These are phyloP conservation scores for Apogon hyalosoma DNA, from an alignment of 2,797 vertebrate species.

Conservation along the genomic window DNA sequence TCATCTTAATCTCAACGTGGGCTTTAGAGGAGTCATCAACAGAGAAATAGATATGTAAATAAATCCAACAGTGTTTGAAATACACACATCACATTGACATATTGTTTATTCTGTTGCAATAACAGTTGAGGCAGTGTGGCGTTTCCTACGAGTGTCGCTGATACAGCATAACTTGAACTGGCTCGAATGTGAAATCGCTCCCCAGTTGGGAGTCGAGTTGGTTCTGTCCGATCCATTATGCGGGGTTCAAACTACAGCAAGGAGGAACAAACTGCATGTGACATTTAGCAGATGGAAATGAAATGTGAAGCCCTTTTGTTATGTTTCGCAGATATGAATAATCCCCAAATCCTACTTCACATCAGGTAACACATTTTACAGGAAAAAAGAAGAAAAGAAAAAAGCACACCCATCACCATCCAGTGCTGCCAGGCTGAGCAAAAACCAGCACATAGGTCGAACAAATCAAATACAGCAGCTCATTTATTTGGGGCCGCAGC, in stretches of 20 bases:
- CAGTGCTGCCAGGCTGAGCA: conserved; percentile 22
- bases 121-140: conserved; percentile 73
- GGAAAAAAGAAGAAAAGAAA: conserved; percentile 20
- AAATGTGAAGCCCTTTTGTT: conserved; percentile 65
- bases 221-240: conserved; percentile 23
- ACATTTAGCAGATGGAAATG: conserved; percentile 37
- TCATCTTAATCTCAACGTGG: conserved; percentile 63
- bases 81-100: conserved; percentile 47
- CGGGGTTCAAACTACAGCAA: conserved; percentile 20
- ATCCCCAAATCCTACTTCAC: conserved; percentile 29
- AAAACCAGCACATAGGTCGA: conserved; percentile 16
- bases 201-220: conserved; percentile 8
- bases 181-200: conserved; percentile 28
- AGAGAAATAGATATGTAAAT: conserved; percentile 41
- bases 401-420: not conserved
- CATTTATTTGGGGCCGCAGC: conserved; percentile 44
- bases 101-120: conserved; percentile 59
- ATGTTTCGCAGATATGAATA: conserved; percentile 26
- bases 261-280: conserved; percentile 13
- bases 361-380: conserved; percentile 26
- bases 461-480: conserved; percentile 48
- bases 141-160: conserved; percentile 58
- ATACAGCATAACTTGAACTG: conserved; percentile 51
- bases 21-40: conserved; percentile 41
- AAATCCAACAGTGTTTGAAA: conserved; percentile 37